Base-by-base conservation (phyloP, 2,888 invertebrate species). In the Ophion obscuratus region DNA sequence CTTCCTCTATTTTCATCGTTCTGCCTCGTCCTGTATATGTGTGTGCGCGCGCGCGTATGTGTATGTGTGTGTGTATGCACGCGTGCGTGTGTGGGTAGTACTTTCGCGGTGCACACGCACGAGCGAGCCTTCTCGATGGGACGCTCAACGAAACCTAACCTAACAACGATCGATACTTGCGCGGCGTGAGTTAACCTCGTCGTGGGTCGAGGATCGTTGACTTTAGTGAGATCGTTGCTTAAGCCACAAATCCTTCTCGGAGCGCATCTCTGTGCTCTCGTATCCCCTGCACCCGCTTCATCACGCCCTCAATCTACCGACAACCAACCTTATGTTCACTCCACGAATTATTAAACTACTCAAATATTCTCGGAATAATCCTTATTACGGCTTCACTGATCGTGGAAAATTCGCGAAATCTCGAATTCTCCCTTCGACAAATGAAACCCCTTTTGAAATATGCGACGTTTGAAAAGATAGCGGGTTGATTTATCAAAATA, bases 161-260 rank as follows among this genome's bases (percentile, higher is more conserved):
- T 71, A 81, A 81, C 83, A 67, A 74, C 77, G 83, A 83, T 86
- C 86, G 86, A 86, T 86, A 80, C 83, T 40, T 31, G 68, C 81
- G 61, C 83, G 62, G 83, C 74, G 81, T 78, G 81, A 79, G 78
- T 79, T 86, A 84, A 81, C 83, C 75, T 61, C 70, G 64, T 62
- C 47, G 59, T 66, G 83, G 81, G 81, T 86, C 81, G 86, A 84
- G 83, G 78, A 86, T 86, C 86, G 84, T 84, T 86, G 86, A 84
- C 83, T 81, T 71, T 81, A 75, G 78, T 71, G 81, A 81, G 81
- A 84, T 84, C 84, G 86, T 83, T 81, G 81, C 83, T 86, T 79
- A 71, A 84, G 81, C 83, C 81, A 84, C 68, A 86, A 75, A 78
- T 61, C 83, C 86, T 75, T 76, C 68, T 61, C 47, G 64, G 20